These are phyloP conservation scores for Scartelaos histophorus DNA, from an alignment of 2,113 vertebrate species.

Conservation along the genomic window DNA sequence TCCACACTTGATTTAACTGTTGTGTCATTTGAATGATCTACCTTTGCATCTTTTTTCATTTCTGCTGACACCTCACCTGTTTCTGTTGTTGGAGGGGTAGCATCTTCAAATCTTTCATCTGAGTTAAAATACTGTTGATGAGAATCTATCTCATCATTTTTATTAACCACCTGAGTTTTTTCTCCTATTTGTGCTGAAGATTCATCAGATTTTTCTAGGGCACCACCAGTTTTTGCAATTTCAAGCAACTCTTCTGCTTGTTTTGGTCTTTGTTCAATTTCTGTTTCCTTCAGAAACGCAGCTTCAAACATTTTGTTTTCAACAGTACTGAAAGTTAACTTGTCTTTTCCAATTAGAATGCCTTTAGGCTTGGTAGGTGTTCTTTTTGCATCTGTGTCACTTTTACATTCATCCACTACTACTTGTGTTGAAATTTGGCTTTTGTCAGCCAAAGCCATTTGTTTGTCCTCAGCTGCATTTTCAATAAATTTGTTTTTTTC, in stretches of 20 bases:
- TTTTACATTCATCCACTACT: neutral
- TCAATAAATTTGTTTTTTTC: neutral
- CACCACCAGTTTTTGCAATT: neutral
- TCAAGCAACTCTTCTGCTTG: neutral
- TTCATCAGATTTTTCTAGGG: neutral
- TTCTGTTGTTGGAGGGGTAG: neutral
- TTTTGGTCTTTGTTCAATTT: neutral
- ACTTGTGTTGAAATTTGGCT: neutral
- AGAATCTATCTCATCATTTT: neutral
- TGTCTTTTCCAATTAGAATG: neutral
- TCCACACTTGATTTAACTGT: neutral
- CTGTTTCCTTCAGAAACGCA: neutral
- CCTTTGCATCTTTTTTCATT: neutral
- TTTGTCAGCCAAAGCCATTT: neutral
- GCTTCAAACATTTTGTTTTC: neutral
- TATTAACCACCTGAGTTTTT: neutral
- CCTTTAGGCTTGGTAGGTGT: slow-evolving; percentile 3
- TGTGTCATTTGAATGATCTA: neutral
- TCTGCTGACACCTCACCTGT: neutral
- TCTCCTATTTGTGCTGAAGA: neutral
- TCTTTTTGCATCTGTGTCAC: neutral
- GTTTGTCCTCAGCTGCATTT: neutral
- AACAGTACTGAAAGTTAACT: neutral
- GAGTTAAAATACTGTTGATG: neutral
- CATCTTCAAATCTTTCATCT: slow-evolving; percentile 1